Evolutionary conservation across 2,797 vertebrate species (phyloP).

Genomic region (Psittacula echo): DNA sequence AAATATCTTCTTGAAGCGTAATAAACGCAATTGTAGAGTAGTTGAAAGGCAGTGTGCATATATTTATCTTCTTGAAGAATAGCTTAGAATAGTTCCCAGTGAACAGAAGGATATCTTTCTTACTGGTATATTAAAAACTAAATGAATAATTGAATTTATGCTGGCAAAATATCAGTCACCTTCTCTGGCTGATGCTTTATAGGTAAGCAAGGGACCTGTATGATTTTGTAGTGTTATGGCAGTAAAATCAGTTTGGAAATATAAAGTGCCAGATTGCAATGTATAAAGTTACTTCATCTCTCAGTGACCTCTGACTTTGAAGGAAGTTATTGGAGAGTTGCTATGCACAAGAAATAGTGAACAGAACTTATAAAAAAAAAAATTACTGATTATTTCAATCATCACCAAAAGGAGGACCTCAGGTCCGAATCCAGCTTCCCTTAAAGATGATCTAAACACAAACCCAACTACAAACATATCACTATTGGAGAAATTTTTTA

Average conservation of each 20-base stretch:
- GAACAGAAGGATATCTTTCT: background rate
- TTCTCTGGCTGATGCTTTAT: background rate
- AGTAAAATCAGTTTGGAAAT: slow-evolving; percentile 3
- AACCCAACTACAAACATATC: background rate
- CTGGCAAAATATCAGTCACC: background rate
- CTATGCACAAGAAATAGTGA: background rate
- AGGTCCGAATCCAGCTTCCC: background rate
- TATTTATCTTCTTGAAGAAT: slow-evolving; percentile 14
- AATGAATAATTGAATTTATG: background rate
- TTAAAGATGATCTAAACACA: background rate
- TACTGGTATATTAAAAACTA: background rate
- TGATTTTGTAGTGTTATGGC: background rate
- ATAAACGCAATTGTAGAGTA: slow-evolving; percentile 9
- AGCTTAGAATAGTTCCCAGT: background rate
- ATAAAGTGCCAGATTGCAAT: background rate
- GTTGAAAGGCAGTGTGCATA: background rate
- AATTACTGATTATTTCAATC: background rate
- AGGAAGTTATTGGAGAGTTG: background rate
- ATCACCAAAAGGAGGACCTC: background rate
- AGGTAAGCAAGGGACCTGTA: background rate
- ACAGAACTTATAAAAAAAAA: background rate
- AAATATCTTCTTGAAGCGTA: slow-evolving; percentile 23
- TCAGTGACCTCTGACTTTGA: background rate
- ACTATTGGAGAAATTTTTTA: background rate
- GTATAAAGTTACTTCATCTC: slow-evolving; percentile 14